A percentile compares a stretch with the other conserved stretches of the same genome.
These are phyloP conservation scores for Chiloscyllium plagiosum DNA, from an alignment of 2,113 vertebrate species.

Conservation along the genomic window DNA sequence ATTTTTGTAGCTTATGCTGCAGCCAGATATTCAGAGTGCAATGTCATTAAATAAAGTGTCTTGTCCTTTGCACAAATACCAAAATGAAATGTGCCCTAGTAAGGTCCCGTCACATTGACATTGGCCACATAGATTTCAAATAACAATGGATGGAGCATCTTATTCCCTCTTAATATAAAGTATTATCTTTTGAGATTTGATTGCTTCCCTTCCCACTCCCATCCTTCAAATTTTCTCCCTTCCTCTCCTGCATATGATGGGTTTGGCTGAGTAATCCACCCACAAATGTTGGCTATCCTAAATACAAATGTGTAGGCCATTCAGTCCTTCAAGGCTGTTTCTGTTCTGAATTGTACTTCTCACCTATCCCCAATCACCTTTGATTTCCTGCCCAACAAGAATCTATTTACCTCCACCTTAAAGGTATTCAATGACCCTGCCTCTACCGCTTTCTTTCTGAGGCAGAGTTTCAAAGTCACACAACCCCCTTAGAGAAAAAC, in stretches of 20 bases:
- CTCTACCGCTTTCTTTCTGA: too few relatives aligned
- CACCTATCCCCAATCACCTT: too few relatives aligned
- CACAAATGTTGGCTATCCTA: neutral
- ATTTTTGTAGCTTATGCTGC: neutral
- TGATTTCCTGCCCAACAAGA: too few relatives aligned
- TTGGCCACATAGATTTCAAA: neutral
- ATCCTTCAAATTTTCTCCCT: neutral
- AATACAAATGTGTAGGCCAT: too few relatives aligned
- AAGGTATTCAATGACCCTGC: too few relatives aligned
- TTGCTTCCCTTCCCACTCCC: neutral
- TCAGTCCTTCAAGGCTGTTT: too few relatives aligned
- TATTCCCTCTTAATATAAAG: neutral
- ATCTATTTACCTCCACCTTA: too few relatives aligned
- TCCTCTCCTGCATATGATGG: neutral
- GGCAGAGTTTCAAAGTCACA: too few relatives aligned
- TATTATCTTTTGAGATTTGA: neutral
- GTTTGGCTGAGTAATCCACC: neutral
- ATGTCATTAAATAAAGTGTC: neutral
- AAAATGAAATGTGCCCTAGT: neutral
- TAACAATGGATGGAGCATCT: neutral
- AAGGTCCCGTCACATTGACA: neutral
- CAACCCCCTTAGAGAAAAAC: too few relatives aligned
- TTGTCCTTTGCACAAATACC: neutral
- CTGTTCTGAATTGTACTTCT: too few relatives aligned
- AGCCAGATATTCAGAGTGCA: neutral